phyloP scores from a whole-genome alignment of 2,113 vertebrate genomes.

The Pelecanoides urinatrix region DNA sequence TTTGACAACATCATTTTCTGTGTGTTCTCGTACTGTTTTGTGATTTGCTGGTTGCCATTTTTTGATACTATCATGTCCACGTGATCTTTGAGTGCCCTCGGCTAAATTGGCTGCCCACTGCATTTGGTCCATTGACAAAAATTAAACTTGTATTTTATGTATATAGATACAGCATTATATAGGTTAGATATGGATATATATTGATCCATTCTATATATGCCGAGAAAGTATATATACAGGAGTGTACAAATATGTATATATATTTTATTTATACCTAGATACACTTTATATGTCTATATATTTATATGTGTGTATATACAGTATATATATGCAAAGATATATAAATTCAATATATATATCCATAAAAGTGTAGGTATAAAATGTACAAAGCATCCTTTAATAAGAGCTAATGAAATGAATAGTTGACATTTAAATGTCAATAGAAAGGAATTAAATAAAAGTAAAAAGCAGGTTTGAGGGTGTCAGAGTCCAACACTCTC shows the following conservation, averaged over 20 bases:
- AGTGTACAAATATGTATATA: not conserved
- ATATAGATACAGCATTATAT: not conserved
- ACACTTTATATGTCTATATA: not conserved
- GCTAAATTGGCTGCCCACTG: not conserved
- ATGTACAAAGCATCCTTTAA: not conserved
- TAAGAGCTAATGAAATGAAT: not conserved
- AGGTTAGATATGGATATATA: not conserved
- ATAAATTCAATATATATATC: not conserved
- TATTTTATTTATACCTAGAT: not conserved
- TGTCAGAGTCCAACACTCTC: not conserved
- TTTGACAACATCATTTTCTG: not conserved
- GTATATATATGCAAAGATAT: not conserved
- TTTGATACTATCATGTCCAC: not conserved
- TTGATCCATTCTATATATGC: not conserved
- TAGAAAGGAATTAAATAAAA: not conserved
- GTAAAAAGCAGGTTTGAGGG: not conserved
- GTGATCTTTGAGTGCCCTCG: not conserved
- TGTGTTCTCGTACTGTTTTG: not conserved
- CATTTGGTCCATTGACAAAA: not conserved
- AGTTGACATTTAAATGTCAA: not conserved
- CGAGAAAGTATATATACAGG: not conserved
- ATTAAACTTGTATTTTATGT: not conserved
- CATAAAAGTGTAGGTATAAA: not conserved
- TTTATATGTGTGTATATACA: not conserved
- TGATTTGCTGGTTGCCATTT: not conserved